A percentile compares a stretch with the other conserved stretches of the same genome.
phyloP scores from a whole-genome alignment of 30 jellyfish, hydroid and myxozoan species.

The Sanderia malayensis region DNA sequence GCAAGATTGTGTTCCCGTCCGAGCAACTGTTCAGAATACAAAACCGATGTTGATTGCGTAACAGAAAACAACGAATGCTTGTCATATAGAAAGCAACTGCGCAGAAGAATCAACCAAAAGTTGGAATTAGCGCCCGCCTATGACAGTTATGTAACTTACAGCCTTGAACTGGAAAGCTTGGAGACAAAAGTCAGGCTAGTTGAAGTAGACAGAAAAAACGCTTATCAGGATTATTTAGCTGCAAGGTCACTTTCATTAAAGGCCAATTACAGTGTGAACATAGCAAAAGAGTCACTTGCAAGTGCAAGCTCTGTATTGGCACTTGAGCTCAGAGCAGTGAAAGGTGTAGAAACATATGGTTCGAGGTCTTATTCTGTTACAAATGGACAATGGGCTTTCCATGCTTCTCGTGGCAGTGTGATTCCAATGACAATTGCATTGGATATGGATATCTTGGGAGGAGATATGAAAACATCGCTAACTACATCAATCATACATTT shows the following conservation, averaged over 20 bases:
- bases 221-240: constrained; percentile 7
- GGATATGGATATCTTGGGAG: constrained; percentile 12
- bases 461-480: neutral
- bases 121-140: constrained; percentile 6
- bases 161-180: constrained; percentile 26
- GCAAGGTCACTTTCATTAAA: constrained; percentile 12
- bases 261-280: constrained; percentile 13
- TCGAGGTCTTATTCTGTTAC: neutral
- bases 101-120: constrained; percentile 5
- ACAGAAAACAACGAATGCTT: constrained; percentile 23
- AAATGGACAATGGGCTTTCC: constrained; percentile 17
- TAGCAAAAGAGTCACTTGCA: constrained; percentile 21
- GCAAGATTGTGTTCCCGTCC: constrained; percentile 40
- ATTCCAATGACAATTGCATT: constrained; percentile 33
- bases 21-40: constrained; percentile 40
- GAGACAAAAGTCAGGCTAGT: constrained; percentile 2
- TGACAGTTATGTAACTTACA: constrained; percentile 13
- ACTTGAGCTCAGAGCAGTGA: constrained; percentile 13
- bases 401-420: constrained; percentile 1
- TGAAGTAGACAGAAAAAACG: constrained; percentile 20
- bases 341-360: constrained; percentile 12
- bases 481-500: constrained; percentile 16
- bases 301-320: constrained; percentile 20
- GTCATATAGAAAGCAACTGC: constrained; percentile 12
- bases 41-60: constrained; percentile 34